phyloP scores from a whole-genome alignment of 2,113 vertebrate species.

The Ailurus styani region DNA sequence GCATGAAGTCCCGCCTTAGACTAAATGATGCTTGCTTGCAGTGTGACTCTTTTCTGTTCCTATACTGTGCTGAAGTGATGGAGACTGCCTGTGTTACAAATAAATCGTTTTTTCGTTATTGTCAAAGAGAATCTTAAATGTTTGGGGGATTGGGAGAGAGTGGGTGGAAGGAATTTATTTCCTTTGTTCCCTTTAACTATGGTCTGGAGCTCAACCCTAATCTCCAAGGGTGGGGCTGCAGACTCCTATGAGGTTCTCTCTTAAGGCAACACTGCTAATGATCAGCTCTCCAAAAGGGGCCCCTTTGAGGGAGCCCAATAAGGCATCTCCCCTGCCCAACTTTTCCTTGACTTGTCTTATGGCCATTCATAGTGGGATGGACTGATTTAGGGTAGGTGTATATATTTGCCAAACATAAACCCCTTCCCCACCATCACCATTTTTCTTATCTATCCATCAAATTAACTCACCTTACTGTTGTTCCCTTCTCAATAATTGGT shows the following conservation, averaged over 20 bases:
- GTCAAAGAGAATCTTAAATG: neutral
- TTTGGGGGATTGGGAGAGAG: neutral
- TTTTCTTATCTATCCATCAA: neutral
- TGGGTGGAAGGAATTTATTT: neutral
- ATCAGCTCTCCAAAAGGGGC: neutral
- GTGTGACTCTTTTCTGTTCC: neutral
- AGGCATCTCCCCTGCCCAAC: neutral
- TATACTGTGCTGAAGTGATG: constrained; percentile 32
- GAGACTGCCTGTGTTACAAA: constrained; percentile 31
- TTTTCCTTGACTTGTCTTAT: neutral
- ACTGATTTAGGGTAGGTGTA: neutral
- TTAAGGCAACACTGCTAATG: neutral
- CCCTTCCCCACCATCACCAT: neutral
- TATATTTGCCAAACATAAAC: neutral
- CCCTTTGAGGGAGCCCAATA: neutral
- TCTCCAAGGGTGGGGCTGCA: neutral
- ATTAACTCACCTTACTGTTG: neutral
- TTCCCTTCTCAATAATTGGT: neutral
- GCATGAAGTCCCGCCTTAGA: neutral
- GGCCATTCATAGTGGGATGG: neutral
- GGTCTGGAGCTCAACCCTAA: neutral
- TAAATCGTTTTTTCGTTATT: constrained; percentile 21
- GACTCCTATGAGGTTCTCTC: neutral
- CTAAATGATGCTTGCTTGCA: neutral
- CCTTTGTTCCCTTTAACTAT: neutral